Base-by-base conservation (phyloP, 2,888 invertebrate species). In the Desoria tigrina region DNA sequence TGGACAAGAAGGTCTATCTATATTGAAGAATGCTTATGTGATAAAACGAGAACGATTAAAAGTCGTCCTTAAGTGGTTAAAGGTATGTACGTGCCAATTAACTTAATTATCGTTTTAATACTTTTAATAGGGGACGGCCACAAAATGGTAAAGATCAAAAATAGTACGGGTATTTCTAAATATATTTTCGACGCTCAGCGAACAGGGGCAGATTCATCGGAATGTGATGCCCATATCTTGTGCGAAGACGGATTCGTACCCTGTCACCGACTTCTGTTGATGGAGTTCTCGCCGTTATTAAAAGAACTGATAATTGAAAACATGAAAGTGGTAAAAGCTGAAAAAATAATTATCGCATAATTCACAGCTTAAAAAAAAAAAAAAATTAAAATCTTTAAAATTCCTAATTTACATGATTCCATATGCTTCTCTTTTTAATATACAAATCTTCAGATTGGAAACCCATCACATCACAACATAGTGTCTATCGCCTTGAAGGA, bases 291-390 rank as follows among this genome's bases (percentile, higher is more conserved):
- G 21, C 57, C 57, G 9, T 16, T 37, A 16, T 23, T 57, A n/a
- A 57, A 39, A 42, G n/a, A 16, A 18, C 14, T 57, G 14, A 57
- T 57, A 18, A 21, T 37, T 2, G 57, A 57, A 7, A 57, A 57
- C 28, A 57, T 57, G n/a, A 21, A 42, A 21, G 57, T 7, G 32
- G 57, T 57, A 57, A n/a, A n/a, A n/a, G n/a, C n/a, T n/a, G n/a
- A n/a, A n/a, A n/a, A n/a, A n/a, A n/a, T n/a, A n/a, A n/a, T n/a
- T n/a, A n/a, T n/a, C n/a, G n/a, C n/a, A n/a, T n/a, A n/a, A n/a
- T n/a, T n/a, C n/a, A n/a, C n/a, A n/a, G n/a, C n/a, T n/a, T n/a
- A n/a, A n/a, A n/a, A 18, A 18, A 18, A n/a, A n/a, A n/a, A n/a
- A n/a, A n/a, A n/a, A n/a, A n/a, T n/a, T n/a, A n/a, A n/a, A n/a